Conservation (phyloP, 2,113 vertebrate genomes). For the Dinomys branickii region DNA sequence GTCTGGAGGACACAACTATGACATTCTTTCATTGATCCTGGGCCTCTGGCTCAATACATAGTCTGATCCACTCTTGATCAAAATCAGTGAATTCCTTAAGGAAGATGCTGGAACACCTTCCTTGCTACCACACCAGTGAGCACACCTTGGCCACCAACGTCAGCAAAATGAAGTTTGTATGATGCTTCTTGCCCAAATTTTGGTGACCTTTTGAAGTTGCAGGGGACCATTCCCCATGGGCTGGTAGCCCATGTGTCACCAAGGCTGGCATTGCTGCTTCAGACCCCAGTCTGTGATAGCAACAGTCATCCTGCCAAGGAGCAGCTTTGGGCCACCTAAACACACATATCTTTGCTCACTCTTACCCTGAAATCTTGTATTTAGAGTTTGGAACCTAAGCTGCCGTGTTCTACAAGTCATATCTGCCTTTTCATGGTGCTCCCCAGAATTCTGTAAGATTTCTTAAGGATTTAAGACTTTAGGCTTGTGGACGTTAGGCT, state of each 20-base stretch:
- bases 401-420: no score
- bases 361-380: no score
- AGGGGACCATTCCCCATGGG: no score
- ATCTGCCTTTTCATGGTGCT: no score
- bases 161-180: background rate
- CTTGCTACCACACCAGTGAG: background rate
- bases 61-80: background rate
- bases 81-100: background rate
- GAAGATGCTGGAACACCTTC: background rate
- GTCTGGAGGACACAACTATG: background rate
- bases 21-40: background rate
- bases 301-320: background rate
- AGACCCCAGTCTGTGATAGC: background rate
- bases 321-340: no score
- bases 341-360: no score
- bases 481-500: no score
- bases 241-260: no score
- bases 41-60: background rate
- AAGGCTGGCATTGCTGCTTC: background rate
- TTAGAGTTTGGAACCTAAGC: no score
- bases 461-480: no score
- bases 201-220: no score
- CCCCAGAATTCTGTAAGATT: no score
- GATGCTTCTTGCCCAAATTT: background rate
- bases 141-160: background rate